Evolutionary conservation across 2,797 vertebrate species (phyloP).

Genomic region (Pseudotriccus pelzelni): DNA sequence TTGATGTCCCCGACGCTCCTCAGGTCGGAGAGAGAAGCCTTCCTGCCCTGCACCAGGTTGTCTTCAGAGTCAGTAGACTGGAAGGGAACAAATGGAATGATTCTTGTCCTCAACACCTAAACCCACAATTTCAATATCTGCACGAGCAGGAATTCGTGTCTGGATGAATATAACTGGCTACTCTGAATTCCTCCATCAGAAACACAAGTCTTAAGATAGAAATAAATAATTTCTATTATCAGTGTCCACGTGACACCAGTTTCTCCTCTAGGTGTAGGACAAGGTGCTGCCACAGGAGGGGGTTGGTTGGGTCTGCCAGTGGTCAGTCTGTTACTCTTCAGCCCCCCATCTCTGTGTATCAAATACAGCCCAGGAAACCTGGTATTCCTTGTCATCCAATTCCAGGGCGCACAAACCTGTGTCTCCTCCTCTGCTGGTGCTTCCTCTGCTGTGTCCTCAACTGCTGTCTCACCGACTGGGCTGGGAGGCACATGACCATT

Average conservation of each 20-base stretch:
- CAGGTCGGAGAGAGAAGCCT: conserved; percentile 91
- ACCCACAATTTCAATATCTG: background rate
- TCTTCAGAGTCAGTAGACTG: conserved; percentile 87
- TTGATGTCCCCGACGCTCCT: conserved; percentile 84
- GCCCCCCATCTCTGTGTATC: background rate
- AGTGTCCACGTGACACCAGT: background rate
- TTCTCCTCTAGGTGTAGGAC: background rate
- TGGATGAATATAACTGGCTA: background rate
- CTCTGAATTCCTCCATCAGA: background rate
- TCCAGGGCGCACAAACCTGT: conserved; percentile 64
- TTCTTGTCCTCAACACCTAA: background rate
- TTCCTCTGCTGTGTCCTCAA: conserved; percentile 64
- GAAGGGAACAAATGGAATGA: background rate
- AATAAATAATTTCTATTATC: background rate
- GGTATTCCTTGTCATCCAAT: background rate
- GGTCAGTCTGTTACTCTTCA: background rate
- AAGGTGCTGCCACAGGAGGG: background rate
- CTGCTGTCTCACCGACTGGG: conserved; percentile 35
- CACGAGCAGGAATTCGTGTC: background rate
- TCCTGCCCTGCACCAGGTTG: conserved; percentile 78
- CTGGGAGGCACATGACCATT: conserved; percentile 65
- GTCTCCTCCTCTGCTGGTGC: conserved; percentile 75
- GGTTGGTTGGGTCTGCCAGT: accelerated
- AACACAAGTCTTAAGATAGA: background rate
- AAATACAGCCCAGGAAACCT: background rate